Evolutionary conservation across 2,888 invertebrate species (phyloP).

Genomic region (Parapristionchus giblindavisi): DNA sequence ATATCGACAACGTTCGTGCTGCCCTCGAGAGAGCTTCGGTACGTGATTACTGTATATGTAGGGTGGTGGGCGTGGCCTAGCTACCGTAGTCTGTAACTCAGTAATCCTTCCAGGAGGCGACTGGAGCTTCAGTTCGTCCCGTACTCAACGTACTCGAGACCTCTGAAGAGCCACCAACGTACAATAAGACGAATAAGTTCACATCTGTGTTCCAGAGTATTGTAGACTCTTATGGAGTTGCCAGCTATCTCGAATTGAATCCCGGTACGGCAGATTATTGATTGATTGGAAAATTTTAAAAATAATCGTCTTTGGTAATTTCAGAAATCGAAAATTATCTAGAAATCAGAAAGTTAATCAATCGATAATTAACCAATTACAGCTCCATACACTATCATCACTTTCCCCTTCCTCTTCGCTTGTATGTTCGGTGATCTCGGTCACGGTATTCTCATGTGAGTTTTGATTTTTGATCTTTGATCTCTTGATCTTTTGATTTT

Average conservation of each 20-base stretch:
- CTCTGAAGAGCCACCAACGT: constrained; percentile 88
- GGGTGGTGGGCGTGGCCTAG: too few species aligned
- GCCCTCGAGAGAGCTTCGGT: constrained; percentile 91
- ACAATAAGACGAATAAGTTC: constrained; percentile 95
- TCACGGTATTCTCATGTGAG: constrained; percentile 88
- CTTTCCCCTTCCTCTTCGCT: constrained; percentile 95
- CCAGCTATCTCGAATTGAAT: constrained; percentile 94
- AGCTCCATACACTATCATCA: constrained; percentile 94
- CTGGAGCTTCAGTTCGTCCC: constrained; percentile 92
- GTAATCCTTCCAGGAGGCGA: constrained; percentile 40
- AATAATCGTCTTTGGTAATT: too few species aligned
- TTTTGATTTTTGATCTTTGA: constrained; percentile 74
- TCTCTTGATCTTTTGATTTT: not conserved
- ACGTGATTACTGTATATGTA: constrained; percentile 68
- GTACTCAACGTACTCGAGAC: constrained; percentile 94
- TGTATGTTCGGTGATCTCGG: constrained; percentile 98
- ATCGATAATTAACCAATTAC: constrained; percentile 57
- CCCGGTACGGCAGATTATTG: constrained; percentile 77
- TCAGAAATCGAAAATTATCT: too few species aligned
- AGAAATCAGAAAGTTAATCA: not conserved
- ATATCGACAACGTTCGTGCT: constrained; percentile 88
- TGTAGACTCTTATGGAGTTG: constrained; percentile 95
- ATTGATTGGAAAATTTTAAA: constrained; percentile 15
- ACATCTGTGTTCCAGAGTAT: constrained; percentile 79
- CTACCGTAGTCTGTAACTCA: not conserved